Evolutionary conservation across 23 tunicate genomes (phyloP).

Genomic region (Ascidia mentula): DNA sequence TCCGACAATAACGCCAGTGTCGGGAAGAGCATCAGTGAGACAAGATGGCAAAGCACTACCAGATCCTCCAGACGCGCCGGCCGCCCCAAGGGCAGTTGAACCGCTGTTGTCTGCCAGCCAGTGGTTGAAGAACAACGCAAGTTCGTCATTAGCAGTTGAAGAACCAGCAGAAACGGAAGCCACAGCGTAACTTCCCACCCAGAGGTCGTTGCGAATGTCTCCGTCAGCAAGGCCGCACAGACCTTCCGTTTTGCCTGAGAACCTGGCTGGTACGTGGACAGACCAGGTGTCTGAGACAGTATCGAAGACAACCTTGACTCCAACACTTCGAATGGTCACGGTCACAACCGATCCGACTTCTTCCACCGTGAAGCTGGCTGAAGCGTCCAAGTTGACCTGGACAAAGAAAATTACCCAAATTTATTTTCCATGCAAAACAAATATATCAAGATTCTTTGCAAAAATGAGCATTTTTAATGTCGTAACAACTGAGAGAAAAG

Average conservation of each 20-base stretch:
- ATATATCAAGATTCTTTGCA: no score
- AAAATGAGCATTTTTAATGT: no score
- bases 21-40: slow-evolving; percentile 60
- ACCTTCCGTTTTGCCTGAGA: slow-evolving; percentile 92
- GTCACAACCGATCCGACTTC: slow-evolving; percentile 18
- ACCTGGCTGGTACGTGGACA: slow-evolving; percentile 73
- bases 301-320: slow-evolving; percentile 77
- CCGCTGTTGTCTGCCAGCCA: slow-evolving; percentile 45
- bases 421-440: no score
- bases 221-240: slow-evolving; percentile 98
- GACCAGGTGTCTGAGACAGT: slow-evolving; percentile 76
- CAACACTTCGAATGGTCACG: slow-evolving; percentile 45
- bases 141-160: slow-evolving; percentile 24
- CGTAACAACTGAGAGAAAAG: no score
- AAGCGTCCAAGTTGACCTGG: background rate
- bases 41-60: slow-evolving; percentile 27
- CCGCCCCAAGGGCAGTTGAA: background rate
- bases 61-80: background rate
- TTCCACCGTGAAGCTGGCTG: slow-evolving; percentile 47
- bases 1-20: slow-evolving; percentile 56
- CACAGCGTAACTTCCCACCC: slow-evolving; percentile 76
- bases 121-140: slow-evolving; percentile 77
- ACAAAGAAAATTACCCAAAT: no score
- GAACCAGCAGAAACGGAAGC: slow-evolving; percentile 46
- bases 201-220: slow-evolving; percentile 82